Base-by-base conservation (phyloP, 2,888 invertebrate genomes). In the Campoplex nolae region DNA sequence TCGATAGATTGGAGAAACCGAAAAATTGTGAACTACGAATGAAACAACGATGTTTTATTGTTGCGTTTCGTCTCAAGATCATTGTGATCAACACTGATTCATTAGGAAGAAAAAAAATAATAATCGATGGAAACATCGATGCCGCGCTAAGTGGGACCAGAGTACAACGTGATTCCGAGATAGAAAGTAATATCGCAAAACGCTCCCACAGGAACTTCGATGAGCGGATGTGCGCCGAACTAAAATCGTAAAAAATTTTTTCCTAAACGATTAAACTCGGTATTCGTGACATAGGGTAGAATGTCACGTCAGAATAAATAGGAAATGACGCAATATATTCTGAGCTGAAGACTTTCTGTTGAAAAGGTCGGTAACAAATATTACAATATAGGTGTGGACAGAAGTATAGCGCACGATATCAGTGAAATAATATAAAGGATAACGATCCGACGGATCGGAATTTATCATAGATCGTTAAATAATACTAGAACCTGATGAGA, bases 271-370 rank as follows among this genome's bases (percentile, higher is more conserved):
- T 42, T 58, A 13, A 23, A 45, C 23, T 68, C 13, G 42, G 45
- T 23, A 13, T 45, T 45, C 68, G 68, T 68, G 68, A 68, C 42
- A n/a, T n/a, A 68, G 42, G n/a, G 42, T 28, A 45, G 13, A 45
- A 70, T 48, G 45, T 70, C 45, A 70, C 70, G 45, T 70, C 16
- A 70, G 13, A 42, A 45, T 70, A 70, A 45, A 70, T 70, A 28
- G 70, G 23, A 28, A 70, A 45, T 70, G 70, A 28, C 45, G 23
- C 13, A 8, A 45, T 28, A 70, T 23, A 28, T 4, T 16, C 45
- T 6, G 28, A 11, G 23, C 42, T 42, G 11, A 42, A 13, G 13
- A 70, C 13, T 23, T 23, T 23, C 23, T 2, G 13, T 70, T 48
- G 16, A 23, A 70, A 45, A n/a, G 45, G 7, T 70, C 23, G 45